Evolutionary conservation across 2,113 vertebrate genomes (phyloP).

Genomic region (Setophaga coronata): DNA sequence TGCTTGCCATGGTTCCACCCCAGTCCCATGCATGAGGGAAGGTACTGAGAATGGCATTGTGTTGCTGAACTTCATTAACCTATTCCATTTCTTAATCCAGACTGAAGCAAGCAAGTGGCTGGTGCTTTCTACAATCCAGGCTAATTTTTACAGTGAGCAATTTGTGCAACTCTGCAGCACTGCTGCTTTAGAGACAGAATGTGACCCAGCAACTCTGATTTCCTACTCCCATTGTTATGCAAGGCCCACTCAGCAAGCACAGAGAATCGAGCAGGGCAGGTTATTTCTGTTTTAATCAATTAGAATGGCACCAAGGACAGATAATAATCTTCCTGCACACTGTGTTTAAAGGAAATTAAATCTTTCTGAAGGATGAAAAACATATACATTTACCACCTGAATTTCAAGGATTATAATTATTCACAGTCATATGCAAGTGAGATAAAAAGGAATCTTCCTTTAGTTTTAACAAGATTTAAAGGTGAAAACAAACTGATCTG

Average conservation of each 20-base stretch:
- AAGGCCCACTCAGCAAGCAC: not conserved
- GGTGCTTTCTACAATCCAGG: not conserved
- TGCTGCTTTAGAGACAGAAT: not conserved
- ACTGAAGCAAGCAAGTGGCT: not conserved
- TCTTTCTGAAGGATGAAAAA: not conserved
- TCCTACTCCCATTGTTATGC: not conserved
- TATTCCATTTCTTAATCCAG: not conserved
- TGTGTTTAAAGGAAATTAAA: conserved; percentile 15
- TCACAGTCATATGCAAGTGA: not conserved
- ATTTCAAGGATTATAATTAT: not conserved
- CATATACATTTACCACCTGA: not conserved
- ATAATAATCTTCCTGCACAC: not conserved
- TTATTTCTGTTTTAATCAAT: conserved; percentile 8
- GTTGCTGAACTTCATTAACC: not conserved
- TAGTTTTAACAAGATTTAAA: not conserved
- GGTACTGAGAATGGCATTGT: not conserved
- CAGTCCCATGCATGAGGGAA: not conserved
- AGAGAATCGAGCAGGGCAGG: not conserved
- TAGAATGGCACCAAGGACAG: not conserved
- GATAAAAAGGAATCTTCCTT: not conserved
- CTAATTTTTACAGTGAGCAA: not conserved
- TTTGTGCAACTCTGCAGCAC: not conserved
- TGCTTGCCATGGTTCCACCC: not conserved
- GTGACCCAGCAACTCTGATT: not conserved
- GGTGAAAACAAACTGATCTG: not conserved